Base-by-base conservation (phyloP, 2,888 invertebrate genomes). In the Allacma fusca region DNA sequence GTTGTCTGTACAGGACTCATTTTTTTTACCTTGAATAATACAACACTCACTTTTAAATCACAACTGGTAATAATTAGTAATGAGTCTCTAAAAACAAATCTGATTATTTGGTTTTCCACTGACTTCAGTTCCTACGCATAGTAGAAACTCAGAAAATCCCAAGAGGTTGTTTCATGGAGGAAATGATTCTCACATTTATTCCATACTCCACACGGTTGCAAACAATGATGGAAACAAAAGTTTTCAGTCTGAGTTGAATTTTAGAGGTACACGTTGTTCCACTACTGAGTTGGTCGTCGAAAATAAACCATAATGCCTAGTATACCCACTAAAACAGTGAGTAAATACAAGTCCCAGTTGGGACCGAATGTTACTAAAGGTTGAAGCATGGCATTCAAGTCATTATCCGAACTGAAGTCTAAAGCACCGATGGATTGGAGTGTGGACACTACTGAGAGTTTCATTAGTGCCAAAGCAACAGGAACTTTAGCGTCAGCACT, bases 281-380 rank as follows among this genome's bases (percentile, higher is more conserved):
- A 16, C 26, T 62, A 77, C 77, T 87, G 88, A 5, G 91, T 92
- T n/a, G 85, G 85, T 84, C 94, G 89, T 77, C 95, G 89, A 84
- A 93, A 91, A 87, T 94, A 94, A 83, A 96, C 90, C 71, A 96
- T 91, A 19, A 93, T 88, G 34, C 94, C 95, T 69, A 98, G 88
- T n/a, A 95, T 88, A 19, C 94, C 91, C 7, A 94, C 91, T 34
- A 97, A 88, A 67, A 91, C 88, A 26, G 94, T 93, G 84, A 97
- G 94, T 84, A 96, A 89, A 88, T 95, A 97, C 74, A 97, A 89
- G 88, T 98, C 98, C 98, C 98, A 98, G 87, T 97, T 95, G 50
- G 94, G 92, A 21, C 93, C 91, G 73, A 95, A 88, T 65, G 75
- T 75, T 75, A 79, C 65, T 24, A 79, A 78, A 57, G 79, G 78